phyloP scores from a whole-genome alignment of 2,797 vertebrate species.

The Australoheros facetus region DNA sequence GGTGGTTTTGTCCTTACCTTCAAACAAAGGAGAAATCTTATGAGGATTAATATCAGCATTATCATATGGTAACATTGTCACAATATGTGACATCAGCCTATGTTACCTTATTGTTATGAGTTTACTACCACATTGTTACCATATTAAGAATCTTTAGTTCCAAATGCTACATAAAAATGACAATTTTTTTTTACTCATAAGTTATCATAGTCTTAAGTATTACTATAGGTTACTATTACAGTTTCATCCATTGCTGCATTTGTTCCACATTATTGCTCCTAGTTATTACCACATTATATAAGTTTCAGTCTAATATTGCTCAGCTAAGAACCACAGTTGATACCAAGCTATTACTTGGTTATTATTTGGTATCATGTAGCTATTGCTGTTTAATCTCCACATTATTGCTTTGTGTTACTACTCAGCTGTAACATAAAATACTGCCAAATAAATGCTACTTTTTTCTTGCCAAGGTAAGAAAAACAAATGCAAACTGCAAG shows the following conservation, averaged over 20 bases:
- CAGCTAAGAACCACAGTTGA: background rate
- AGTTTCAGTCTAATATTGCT: rapidly evolving
- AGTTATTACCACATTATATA: background rate
- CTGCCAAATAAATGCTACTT: too few species aligned
- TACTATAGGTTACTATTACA: background rate
- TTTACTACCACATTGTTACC: background rate
- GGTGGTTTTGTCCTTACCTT: too few species aligned
- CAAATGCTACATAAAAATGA: background rate
- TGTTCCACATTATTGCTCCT: background rate
- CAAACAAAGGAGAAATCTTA: background rate
- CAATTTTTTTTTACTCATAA: background rate
- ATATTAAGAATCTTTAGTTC: background rate
- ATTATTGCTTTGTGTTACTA: background rate
- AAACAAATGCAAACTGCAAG: background rate
- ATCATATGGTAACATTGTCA: background rate
- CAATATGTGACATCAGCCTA: background rate
- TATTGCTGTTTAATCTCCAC: background rate
- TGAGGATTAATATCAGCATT: background rate
- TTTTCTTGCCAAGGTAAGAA: background rate
- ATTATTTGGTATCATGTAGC: background rate
- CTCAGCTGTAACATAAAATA: background rate
- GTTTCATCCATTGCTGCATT: background rate
- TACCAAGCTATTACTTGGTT: background rate
- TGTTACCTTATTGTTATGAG: background rate
- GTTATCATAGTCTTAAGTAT: background rate